phyloP scores from a whole-genome alignment of 2,888 invertebrate genomes.

The Epistrophe grossulariae region DNA sequence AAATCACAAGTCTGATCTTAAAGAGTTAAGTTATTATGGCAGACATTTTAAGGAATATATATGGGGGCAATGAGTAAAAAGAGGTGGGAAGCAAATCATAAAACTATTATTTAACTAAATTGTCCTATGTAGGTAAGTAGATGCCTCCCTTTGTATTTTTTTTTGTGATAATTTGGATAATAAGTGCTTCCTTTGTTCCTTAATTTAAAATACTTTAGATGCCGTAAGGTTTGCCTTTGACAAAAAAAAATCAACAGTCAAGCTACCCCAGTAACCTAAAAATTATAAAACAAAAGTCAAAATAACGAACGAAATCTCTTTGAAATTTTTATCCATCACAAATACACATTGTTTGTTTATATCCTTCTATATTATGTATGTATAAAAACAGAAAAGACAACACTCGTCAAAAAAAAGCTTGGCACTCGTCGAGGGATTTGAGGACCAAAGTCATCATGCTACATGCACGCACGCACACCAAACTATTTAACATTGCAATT shows the following conservation, averaged over 20 bases:
- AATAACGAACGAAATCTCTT: constrained; percentile 32
- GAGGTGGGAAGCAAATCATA: too few species aligned
- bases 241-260: not conserved
- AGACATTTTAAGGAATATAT: too few species aligned
- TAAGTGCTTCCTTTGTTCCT: too few species aligned
- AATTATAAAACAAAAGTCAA: constrained; percentile 24
- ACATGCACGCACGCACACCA: constrained; percentile 60
- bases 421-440: not conserved
- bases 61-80: too few species aligned
- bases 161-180: too few species aligned
- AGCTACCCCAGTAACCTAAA: constrained; percentile 24
- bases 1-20: too few species aligned
- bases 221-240: not conserved
- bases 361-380: not conserved
- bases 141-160: too few species aligned
- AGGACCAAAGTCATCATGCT: constrained; percentile 39
- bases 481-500: constrained; percentile 69
- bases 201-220: too few species aligned
- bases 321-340: constrained; percentile 10
- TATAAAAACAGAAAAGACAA: not conserved
- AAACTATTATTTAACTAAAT: too few species aligned
- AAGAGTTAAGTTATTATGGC: too few species aligned
- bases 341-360: constrained; percentile 1
- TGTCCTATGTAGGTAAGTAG: too few species aligned
- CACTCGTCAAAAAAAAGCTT: constrained; percentile 8